Evolutionary conservation across 2,113 vertebrate genomes (phyloP).

Genomic region (Antechinus flavipes): DNA sequence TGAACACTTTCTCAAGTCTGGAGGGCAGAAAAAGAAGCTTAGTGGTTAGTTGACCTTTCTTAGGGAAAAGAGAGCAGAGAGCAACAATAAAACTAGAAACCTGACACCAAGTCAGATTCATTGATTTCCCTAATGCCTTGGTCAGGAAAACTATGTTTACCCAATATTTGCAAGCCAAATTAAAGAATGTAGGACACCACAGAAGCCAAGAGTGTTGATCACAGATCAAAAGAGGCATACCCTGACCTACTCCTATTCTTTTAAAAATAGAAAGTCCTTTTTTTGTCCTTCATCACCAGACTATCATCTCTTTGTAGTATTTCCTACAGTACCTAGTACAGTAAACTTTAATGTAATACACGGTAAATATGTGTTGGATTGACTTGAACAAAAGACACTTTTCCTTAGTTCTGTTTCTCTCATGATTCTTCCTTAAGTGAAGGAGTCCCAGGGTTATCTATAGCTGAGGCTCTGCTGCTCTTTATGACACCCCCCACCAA

Average conservation of each 20-base stretch:
- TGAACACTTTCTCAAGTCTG: slow-evolving; percentile 55
- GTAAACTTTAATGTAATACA: not conserved
- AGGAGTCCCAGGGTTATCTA: not conserved
- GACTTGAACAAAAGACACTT: not conserved
- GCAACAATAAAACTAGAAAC: slow-evolving; percentile 37
- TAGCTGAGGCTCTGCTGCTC: not conserved
- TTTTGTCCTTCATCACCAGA: not conserved
- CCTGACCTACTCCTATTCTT: not conserved
- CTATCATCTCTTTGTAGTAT: not conserved
- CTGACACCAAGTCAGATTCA: slow-evolving; percentile 51
- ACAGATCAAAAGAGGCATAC: not conserved
- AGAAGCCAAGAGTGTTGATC: slow-evolving; percentile 8
- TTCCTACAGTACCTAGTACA: not conserved
- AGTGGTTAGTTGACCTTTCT: slow-evolving; percentile 39
- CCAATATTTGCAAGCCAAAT: slow-evolving; percentile 45
- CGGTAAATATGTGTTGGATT: not conserved
- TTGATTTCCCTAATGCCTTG: slow-evolving; percentile 35
- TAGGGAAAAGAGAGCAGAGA: slow-evolving; percentile 40
- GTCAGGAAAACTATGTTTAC: slow-evolving; percentile 37
- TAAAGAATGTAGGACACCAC: slow-evolving; percentile 39
- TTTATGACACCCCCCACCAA: not conserved
- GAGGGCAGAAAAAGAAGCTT: slow-evolving; percentile 62
- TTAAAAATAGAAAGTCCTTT: not conserved
- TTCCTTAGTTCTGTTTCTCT: not conserved
- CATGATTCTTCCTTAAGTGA: not conserved